Evolutionary conservation across 2,113 vertebrate genomes (phyloP).

Genomic region (Elephas maximus): DNA sequence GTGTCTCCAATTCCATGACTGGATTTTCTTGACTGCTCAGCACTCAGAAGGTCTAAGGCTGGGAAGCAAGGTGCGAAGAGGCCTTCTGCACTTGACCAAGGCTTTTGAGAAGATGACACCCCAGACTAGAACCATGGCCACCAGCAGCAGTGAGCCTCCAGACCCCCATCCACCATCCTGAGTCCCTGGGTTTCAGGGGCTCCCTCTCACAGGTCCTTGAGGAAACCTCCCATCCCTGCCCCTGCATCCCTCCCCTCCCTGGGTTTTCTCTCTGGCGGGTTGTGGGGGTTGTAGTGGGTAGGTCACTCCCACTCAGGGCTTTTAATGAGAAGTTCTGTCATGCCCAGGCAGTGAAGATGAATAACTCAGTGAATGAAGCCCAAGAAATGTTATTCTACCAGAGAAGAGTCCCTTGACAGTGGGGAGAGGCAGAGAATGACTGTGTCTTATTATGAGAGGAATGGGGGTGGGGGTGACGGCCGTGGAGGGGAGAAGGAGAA

Average conservation of each 20-base stretch:
- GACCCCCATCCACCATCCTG: neutral
- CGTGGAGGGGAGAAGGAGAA: neutral
- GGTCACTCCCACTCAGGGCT: neutral
- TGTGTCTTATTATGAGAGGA: neutral
- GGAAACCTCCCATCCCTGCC: neutral
- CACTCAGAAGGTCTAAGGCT: neutral
- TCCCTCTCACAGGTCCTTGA: neutral
- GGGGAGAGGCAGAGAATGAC: slow-evolving; percentile 12
- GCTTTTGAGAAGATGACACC: neutral
- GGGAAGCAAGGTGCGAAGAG: neutral
- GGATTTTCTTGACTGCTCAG: neutral
- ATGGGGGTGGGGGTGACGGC: neutral
- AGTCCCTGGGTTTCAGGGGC: neutral
- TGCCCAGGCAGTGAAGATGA: slow-evolving; percentile 50
- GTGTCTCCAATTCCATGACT: neutral
- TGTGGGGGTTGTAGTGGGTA: neutral
- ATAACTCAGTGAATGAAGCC: slow-evolving; percentile 71
- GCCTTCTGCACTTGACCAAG: neutral
- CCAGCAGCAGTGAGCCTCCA: neutral
- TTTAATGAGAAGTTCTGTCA: slow-evolving; percentile 60
- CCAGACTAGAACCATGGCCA: neutral
- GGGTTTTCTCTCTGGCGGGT: neutral
- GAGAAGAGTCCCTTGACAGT: slow-evolving; percentile 42
- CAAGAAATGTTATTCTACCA: slow-evolving; percentile 59
- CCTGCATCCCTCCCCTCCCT: neutral